Conservation (phyloP, 2,888 invertebrate species). For the Phytoseiulus persimilis region DNA sequence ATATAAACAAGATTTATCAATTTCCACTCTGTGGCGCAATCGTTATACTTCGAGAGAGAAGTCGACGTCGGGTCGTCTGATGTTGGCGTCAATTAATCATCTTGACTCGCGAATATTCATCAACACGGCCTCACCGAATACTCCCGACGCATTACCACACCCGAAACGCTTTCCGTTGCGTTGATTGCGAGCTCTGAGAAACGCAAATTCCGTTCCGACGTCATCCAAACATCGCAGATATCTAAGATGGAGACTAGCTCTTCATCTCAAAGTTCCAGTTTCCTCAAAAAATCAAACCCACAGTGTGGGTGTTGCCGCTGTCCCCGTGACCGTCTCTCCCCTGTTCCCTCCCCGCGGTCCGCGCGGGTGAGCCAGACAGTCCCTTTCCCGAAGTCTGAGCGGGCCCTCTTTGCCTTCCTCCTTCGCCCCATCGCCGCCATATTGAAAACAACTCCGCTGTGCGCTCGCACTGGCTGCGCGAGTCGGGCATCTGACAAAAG, state of each 20-base stretch:
- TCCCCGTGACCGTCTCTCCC: neutral
- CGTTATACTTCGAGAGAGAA: too few relatives aligned
- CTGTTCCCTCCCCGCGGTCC: neutral
- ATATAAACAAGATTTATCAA: too few relatives aligned
- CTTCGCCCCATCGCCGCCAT: conserved; percentile 31
- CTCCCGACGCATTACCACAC: too few relatives aligned
- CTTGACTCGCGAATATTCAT: too few relatives aligned
- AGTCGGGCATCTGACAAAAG: neutral
- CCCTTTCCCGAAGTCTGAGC: neutral
- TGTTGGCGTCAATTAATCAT: too few relatives aligned
- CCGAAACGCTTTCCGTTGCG: too few relatives aligned
- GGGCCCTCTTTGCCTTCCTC: neutral
- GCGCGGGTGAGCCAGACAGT: neutral
- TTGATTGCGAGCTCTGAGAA: too few relatives aligned
- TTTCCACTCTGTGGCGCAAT: too few relatives aligned
- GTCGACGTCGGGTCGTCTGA: too few relatives aligned
- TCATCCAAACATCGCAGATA: neutral
- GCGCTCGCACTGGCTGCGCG: conserved; percentile 31
- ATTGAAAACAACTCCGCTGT: conserved; percentile 39
- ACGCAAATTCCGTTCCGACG: too few relatives aligned
- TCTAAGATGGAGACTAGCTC: neutral
- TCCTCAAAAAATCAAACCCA: neutral
- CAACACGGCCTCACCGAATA: too few relatives aligned
- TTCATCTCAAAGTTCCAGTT: neutral
- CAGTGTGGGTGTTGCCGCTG: neutral